Base-by-base conservation (phyloP, 2,113 vertebrate genomes). In the Orientallactaga bullata region DNA sequence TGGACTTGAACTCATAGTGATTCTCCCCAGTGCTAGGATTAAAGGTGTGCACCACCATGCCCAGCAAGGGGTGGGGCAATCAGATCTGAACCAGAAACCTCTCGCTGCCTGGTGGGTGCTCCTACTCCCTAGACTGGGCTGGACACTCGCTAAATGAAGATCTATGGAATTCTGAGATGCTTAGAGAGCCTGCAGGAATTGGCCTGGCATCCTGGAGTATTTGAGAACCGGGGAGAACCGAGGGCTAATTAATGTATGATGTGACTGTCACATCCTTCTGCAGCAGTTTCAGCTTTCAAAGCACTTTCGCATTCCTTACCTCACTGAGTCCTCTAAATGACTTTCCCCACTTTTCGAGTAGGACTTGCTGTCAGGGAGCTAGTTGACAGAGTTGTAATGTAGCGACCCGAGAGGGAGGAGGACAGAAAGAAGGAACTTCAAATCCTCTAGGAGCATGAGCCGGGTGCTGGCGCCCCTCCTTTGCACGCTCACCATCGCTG, bases 171-270 rank as follows among this genome's bases (percentile, higher is more conserved):
- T 84, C 15, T 37, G 58, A 63, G 83, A 78, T 20, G 32, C 32
- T 85, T 66, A 42, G 76, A 80, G 80, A 91, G 69, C 15, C 72
- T 18, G 42, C 72, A 63, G 66, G 58, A 80, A 84, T 10, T 32
- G 61, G 86, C 32, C 69, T 93, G 65, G 82, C 18, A 66, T 35
- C 24, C 65, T 80, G 83, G 80, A 63, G 51, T 42, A 32, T 1
- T 35, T 61, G 82, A 61, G 91, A 80, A n/a, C 93, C 42, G 20
- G 24, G 91, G 55, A 71, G 87, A 90, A 35, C 61, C 2, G 65
- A 96, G 23, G 47, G 72, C 80, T 91, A 88, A 94, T 69, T 63
- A 91, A 55, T 6, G 58, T 82, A 7, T 71, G 78, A 58, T 82
- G 9, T 71, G 78, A 58, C 30, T 0, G 10, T 55, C 65, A 71